Percentiles rank a stretch among this genome's conserved stretches.
phyloP scores from a whole-genome alignment of 1,140 invertebrate genomes.

The Papilio polyxenes region DNA sequence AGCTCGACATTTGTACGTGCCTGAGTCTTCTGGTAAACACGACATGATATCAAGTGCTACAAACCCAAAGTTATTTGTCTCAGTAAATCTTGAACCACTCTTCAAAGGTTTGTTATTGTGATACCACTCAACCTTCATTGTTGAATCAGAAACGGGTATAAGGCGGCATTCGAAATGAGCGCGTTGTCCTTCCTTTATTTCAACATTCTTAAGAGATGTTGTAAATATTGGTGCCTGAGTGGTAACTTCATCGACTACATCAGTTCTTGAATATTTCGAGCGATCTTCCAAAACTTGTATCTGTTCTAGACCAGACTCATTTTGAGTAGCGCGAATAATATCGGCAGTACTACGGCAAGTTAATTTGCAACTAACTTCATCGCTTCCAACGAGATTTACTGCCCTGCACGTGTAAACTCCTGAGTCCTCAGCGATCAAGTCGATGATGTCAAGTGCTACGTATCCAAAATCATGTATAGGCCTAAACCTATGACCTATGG shows the following conservation, averaged over 20 bases:
- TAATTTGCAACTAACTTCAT: slow-evolving; percentile 89
- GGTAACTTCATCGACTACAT: slow-evolving; percentile 90
- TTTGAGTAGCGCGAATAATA: slow-evolving; percentile 91
- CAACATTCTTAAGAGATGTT: slow-evolving; percentile 92
- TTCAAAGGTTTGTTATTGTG: slow-evolving; percentile 94
- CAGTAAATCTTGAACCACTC: slow-evolving; percentile 92
- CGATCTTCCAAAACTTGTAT: slow-evolving; percentile 93
- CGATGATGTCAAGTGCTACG: slow-evolving; percentile 94
- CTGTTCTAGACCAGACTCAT: slow-evolving; percentile 91
- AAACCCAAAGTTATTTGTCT: slow-evolving; percentile 97
- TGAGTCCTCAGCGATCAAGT: slow-evolving; percentile 95
- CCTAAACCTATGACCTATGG: slow-evolving; percentile 93
- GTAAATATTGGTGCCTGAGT: slow-evolving; percentile 95
- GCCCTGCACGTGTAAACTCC: slow-evolving; percentile 97
- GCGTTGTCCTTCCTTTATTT: slow-evolving; percentile 96
- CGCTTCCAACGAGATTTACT: slow-evolving; percentile 92
- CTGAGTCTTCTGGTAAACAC: slow-evolving; percentile 94
- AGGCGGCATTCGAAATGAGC: slow-evolving; percentile 98
- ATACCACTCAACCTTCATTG: slow-evolving; percentile 99
- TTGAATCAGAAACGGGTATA: slow-evolving; percentile 97
- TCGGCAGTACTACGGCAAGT: slow-evolving; percentile 87
- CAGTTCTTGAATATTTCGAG: slow-evolving; percentile 87
- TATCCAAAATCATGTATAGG: slow-evolving; percentile 98
- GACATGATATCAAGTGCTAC: slow-evolving; percentile 96
- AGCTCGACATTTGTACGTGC: slow-evolving; percentile 94